These are phyloP conservation scores for Enhydra lutris DNA, from an alignment of 2,113 vertebrate species.

Conservation along the genomic window DNA sequence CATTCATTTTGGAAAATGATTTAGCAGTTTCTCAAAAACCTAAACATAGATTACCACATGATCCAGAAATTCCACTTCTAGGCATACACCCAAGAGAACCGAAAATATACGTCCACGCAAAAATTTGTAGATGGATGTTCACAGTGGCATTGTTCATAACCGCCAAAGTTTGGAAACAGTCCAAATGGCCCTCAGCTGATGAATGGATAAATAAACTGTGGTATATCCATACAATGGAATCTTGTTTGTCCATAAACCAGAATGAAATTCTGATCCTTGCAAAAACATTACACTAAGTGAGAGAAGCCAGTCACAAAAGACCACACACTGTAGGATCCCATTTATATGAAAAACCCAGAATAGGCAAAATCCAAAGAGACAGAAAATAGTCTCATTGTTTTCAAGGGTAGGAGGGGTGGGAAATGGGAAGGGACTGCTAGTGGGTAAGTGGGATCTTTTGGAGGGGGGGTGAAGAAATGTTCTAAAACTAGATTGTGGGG, in stretches of 20 bases:
- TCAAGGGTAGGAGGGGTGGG: neutral
- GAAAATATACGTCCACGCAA: neutral
- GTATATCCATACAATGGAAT: neutral
- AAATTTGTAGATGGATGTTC: neutral
- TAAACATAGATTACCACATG: neutral
- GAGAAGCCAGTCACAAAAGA: neutral
- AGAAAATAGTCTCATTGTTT: neutral
- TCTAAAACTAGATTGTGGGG: neutral
- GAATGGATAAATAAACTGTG: neutral
- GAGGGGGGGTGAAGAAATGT: neutral
- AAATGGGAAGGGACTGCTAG: neutral
- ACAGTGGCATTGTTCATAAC: neutral
- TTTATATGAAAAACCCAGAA: neutral
- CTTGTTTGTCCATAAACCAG: neutral
- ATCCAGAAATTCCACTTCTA: neutral
- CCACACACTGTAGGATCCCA: neutral
- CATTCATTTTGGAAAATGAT: neutral
- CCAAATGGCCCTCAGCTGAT: neutral
- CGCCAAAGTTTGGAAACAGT: neutral
- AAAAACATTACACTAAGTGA: neutral
- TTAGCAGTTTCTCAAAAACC: neutral
- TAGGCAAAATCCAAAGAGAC: neutral
- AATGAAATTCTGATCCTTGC: neutral
- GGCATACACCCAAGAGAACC: neutral
- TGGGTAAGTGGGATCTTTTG: neutral